Conservation (phyloP, 2,888 invertebrate species). For the Tanaodytes sp. region DNA sequence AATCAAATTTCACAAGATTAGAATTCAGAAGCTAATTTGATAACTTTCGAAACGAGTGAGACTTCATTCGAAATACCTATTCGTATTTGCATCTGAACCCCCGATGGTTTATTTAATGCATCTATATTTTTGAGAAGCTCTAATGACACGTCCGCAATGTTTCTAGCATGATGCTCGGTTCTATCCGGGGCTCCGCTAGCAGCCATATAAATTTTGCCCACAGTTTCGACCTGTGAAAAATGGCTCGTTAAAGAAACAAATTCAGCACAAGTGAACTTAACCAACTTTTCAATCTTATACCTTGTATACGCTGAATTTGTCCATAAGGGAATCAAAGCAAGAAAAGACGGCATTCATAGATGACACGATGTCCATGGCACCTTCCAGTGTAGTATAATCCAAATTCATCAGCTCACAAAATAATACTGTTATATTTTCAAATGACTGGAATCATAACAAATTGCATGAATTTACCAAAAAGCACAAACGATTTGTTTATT, state of each 20-base stretch:
- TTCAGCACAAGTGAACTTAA: neutral
- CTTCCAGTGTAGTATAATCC: slow-evolving; percentile 76
- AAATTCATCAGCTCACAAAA: slow-evolving; percentile 83
- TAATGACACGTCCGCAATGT: slow-evolving; percentile 85
- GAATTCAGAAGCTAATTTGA: too few relatives aligned
- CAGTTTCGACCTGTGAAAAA: slow-evolving; percentile 84
- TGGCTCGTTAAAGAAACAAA: neutral
- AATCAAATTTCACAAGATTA: too few relatives aligned
- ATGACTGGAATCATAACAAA: slow-evolving; percentile 68
- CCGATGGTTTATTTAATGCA: slow-evolving; percentile 78
- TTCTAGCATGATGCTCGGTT: slow-evolving; percentile 81
- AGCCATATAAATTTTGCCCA: slow-evolving; percentile 93
- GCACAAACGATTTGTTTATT: too few relatives aligned
- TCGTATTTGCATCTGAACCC: slow-evolving; percentile 77
- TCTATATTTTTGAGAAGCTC: slow-evolving; percentile 82
- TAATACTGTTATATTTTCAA: slow-evolving; percentile 84
- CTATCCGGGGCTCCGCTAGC: slow-evolving; percentile 91
- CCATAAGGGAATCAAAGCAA: slow-evolving; percentile 87
- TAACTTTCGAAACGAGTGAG: too few relatives aligned
- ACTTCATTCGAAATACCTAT: slow-evolving; percentile 75
- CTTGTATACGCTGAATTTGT: slow-evolving; percentile 90
- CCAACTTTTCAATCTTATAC: too few relatives aligned
- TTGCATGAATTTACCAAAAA: too few relatives aligned
- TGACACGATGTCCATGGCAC: slow-evolving; percentile 85
- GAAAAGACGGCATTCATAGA: slow-evolving; percentile 91